Evolutionary conservation across 2,113 vertebrate genomes (phyloP), one percentile per base, ranked within the genome.

Genomic region (Trochalopteron elliotii): DNA sequence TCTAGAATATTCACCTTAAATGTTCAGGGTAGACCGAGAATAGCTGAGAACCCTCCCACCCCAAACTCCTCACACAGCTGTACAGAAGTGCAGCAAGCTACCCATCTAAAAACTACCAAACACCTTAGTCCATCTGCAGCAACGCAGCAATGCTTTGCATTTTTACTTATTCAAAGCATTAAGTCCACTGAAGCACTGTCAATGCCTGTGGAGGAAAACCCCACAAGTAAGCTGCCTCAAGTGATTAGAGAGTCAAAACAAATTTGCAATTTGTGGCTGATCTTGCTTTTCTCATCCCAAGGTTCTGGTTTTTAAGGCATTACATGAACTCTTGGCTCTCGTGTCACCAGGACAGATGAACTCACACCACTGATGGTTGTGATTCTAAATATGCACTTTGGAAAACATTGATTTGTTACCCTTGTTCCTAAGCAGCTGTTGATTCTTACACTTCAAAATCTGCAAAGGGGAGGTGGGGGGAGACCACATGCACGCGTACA

Each of bases 291-390:
- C 28, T 60, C 15, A 70, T 42, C 9, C 21, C 39, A 47, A 52
- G 44, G 81, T 60, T 63, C 24, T 52, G 59, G 11, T 15, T 85
- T 88, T 71, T 44, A 53, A 69, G 42, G 44, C 11, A 2, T 35
- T 60, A 47, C 20, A 35, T 11, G 16, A 83, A 63, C 11, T 19
- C 40, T 47, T 42, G 15, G 5, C 33, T 57, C 5, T 59, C 0
- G 1, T 23, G 27, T 60, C 79, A 44, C 31, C 3, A 0, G 50
- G 13, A 57, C 40, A 49, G 49, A 50, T 17, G 37, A 55, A 53
- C 37, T 52, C 64, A 17, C 1, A 5, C 17, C 11, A 69, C 40
- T 0, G 0, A 49, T 0, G 64, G 19, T 1, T 81, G 31, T 0
- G 0, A 56, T 57, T 72, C 67, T 86, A 72, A 94, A 82, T 5